Percentiles rank a stretch among this genome's conserved stretches.
phyloP scores from a whole-genome alignment of 2,113 vertebrate species.

The Austrofundulus limnaeus region DNA sequence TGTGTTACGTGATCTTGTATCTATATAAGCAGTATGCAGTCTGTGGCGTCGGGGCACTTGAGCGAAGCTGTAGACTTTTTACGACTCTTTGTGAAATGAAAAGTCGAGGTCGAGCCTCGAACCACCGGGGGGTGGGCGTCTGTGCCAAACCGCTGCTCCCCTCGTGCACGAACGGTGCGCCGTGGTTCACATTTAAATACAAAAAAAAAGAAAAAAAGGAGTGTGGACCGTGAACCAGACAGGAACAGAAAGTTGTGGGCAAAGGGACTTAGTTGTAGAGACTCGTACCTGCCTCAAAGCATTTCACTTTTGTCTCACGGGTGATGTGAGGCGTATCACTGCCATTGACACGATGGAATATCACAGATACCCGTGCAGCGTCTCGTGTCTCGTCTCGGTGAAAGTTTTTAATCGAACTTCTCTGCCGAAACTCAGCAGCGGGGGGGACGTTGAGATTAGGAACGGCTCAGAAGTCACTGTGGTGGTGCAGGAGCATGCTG shows the following conservation, averaged over 20 bases:
- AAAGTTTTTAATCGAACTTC: slow-evolving; percentile 16
- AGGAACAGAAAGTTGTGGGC: slow-evolving; percentile 5
- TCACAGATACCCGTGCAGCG: slow-evolving; percentile 37
- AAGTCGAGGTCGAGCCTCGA: no score
- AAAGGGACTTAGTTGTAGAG: slow-evolving; percentile 23
- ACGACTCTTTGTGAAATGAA: slow-evolving; percentile 32
- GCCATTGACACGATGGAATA: slow-evolving; percentile 40
- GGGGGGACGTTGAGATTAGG: neutral
- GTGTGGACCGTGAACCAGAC: slow-evolving; percentile 33
- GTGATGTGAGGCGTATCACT: slow-evolving; percentile 44
- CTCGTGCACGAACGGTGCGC: slow-evolving; percentile 51
- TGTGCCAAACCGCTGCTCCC: slow-evolving; percentile 67
- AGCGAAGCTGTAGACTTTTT: slow-evolving; percentile 1
- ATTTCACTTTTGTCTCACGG: slow-evolving; percentile 27
- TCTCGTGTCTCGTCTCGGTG: no score
- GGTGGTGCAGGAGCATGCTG: slow-evolving; percentile 60
- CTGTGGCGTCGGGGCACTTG: slow-evolving; percentile 57
- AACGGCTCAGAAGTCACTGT: slow-evolving; percentile 32
- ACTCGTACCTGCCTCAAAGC: slow-evolving; percentile 18
- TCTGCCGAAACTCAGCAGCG: slow-evolving; percentile 13
- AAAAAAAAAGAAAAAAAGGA: no score
- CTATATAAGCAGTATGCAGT: slow-evolving; percentile 56
- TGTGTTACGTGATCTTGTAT: slow-evolving; percentile 49
- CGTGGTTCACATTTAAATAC: slow-evolving; percentile 33
- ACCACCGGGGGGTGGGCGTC: no score